Evolutionary conservation across 2,113 vertebrate genomes (phyloP), one percentile per base, ranked within the genome.

Genomic region (Zapus hudsonius): DNA sequence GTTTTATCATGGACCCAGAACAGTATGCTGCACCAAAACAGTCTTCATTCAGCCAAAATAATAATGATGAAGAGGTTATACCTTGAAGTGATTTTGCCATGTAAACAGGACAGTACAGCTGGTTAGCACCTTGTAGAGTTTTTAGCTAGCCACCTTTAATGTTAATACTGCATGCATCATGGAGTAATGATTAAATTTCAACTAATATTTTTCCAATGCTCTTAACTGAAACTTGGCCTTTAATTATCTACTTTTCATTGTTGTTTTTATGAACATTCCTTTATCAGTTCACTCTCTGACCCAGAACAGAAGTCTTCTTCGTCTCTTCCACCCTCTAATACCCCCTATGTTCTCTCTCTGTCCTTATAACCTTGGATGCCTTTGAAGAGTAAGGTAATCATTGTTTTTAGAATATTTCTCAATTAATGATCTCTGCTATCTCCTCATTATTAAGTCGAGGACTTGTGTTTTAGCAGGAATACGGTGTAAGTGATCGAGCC

Each of bases 391-490:
- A 87, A 76, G 1, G 12, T 31, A 90, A n/a, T 84, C 84, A 47
- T 73, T 84, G n/a, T n/a, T 72, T 84, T 31, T 55, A 61, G 19
- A 66, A 42, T 10, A 0, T 29, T 29, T 5, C 2, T 80, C 33
- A 52, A 36, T 6, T 80, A 40, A 38, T 4, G 4, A 63, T 95
- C 63, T 42, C n/a, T 55, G 29, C 4, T 47, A 16, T 72, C 84
- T 87, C 78, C 19, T 59, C 73, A 57, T 47, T 29, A 40, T 57
- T 63, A 22, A 20, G 15, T 61, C 44, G 61, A 87, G 10, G 10
- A 70, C 36, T 92, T 74, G 17, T 23, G 79, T 89, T 91, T 94
- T 93, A 88, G 5, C 23, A 78, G 69, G 15, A 83, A 70, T 79
- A 20, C 1, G 16, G 42, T 0, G 0, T 38, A 67, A 63, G 3